Percentiles rank a stretch among this genome's conserved stretches.
phyloP scores from a whole-genome alignment of 2,797 vertebrate species.

The Ataeniobius toweri region DNA sequence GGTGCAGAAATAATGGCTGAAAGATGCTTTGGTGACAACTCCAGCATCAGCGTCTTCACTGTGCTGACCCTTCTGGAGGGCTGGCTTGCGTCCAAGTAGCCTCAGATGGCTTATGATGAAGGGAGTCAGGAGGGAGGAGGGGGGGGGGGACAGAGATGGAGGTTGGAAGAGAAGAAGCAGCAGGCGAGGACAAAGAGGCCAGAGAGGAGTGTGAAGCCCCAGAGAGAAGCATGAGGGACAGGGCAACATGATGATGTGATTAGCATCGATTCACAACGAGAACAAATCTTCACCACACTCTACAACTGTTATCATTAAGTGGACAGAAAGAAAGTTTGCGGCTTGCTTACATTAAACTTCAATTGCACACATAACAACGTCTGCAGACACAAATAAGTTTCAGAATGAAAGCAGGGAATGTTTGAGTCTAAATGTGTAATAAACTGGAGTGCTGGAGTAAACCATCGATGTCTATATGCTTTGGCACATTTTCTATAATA shows the following conservation, averaged over 20 bases:
- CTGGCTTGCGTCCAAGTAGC: conserved; percentile 52
- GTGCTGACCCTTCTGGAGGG: conserved; percentile 44
- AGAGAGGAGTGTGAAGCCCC: conserved; percentile 62
- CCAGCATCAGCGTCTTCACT: conserved; percentile 26
- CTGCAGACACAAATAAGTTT: conserved; percentile 30
- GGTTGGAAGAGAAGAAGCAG: conserved; percentile 42
- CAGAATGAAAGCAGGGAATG: conserved; percentile 16
- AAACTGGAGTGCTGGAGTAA: conserved; percentile 22
- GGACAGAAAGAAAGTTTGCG: conserved; percentile 62
- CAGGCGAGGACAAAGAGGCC: conserved; percentile 56
- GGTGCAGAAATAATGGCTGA: conserved; percentile 30
- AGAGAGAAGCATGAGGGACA: conserved; percentile 49
- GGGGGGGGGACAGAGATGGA: conserved; percentile 31
- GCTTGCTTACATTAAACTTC: conserved; percentile 60
- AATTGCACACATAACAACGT: conserved; percentile 33
- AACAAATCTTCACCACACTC: conserved; percentile 61
- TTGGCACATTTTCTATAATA: conserved; percentile 19
- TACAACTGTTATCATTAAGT: conserved; percentile 54
- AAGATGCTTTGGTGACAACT: conserved; percentile 32
- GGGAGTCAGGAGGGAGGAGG: conserved; percentile 51
- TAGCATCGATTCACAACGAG: conserved; percentile 70
- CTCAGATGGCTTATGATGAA: conserved; percentile 63
- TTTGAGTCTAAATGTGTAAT: conserved; percentile 17
- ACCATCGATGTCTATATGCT: conserved; percentile 14
- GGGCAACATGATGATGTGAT: conserved; percentile 63